A percentile compares a stretch with the other conserved stretches of the same genome.
phyloP scores from a whole-genome alignment of 2,888 invertebrate genomes.

The Agriopis leucophaearia region DNA sequence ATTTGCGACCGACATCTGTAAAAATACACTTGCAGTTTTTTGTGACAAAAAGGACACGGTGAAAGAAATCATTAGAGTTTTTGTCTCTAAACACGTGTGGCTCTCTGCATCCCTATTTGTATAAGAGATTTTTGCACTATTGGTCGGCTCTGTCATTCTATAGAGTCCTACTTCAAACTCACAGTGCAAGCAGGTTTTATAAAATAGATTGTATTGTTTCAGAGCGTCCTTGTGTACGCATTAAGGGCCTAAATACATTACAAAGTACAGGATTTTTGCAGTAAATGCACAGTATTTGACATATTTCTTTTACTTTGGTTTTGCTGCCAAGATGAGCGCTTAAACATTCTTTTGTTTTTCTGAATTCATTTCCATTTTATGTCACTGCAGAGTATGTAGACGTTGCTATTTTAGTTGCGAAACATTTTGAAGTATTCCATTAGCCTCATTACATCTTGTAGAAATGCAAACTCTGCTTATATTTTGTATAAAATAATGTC shows the following conservation, averaged over 20 bases:
- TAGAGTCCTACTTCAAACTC: no score
- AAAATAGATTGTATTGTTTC: background rate
- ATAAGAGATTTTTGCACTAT: background rate
- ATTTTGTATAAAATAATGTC: background rate
- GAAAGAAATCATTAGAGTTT: conserved; percentile 32
- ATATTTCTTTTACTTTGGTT: conserved; percentile 16
- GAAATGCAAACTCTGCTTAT: conserved; percentile 1
- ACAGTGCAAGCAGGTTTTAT: background rate
- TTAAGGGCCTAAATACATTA: no score
- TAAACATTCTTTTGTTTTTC: conserved; percentile 29
- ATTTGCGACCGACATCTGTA: conserved; percentile 22
- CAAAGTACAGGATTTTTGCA: background rate
- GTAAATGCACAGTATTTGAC: background rate
- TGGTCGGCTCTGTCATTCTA: conserved; percentile 6
- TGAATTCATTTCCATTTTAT: conserved; percentile 26
- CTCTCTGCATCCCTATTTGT: conserved; percentile 2
- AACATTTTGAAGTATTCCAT: conserved; percentile 1
- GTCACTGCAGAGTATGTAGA: conserved; percentile 15
- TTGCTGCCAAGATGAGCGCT: conserved; percentile 24
- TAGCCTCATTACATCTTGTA: background rate
- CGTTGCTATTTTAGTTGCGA: conserved; percentile 5
- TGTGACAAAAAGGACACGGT: conserved; percentile 20
- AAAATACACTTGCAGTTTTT: conserved; percentile 27
- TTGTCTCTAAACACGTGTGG: conserved; percentile 35
- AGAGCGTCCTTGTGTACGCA: background rate